Evolutionary conservation across 1,140 invertebrate species (phyloP).

Genomic region (Heliconius melpomene): DNA sequence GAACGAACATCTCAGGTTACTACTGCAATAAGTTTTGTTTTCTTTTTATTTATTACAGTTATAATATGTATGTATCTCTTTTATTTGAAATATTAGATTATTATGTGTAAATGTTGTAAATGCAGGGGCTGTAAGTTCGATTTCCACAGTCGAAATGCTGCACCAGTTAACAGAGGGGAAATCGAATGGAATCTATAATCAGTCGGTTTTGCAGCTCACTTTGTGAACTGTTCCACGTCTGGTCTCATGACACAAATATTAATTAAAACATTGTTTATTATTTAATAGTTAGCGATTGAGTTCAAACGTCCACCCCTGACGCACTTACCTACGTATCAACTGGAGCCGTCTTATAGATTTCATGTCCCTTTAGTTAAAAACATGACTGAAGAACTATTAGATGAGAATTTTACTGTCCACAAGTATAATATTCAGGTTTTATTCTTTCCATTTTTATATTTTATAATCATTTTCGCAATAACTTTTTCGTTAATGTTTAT

Average conservation of each 20-base stretch:
- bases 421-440: constrained; percentile 61
- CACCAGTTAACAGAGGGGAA: too few relatives aligned
- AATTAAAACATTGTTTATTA: neutral
- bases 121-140: too few relatives aligned
- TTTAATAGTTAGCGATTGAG: constrained; percentile 59
- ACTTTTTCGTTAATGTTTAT: too few relatives aligned
- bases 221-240: too few relatives aligned
- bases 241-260: too few relatives aligned
- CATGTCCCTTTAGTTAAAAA: constrained; percentile 47
- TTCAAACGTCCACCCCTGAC: constrained; percentile 60
- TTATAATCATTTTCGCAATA: too few relatives aligned
- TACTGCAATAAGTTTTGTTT: too few relatives aligned
- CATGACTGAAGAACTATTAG: constrained; percentile 48
- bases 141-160: too few relatives aligned
- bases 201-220: too few relatives aligned
- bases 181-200: too few relatives aligned
- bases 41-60: neutral
- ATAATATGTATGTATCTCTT: neutral
- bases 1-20: constrained; percentile 61
- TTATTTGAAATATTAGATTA: too few relatives aligned
- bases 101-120: too few relatives aligned
- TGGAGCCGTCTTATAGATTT: constrained; percentile 51
- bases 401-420: constrained; percentile 61
- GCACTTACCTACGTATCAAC: constrained; percentile 62
- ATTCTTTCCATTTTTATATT: constrained; percentile 2